Conservation (phyloP, 2,888 invertebrate species). For the Dichetophora obliterata region DNA sequence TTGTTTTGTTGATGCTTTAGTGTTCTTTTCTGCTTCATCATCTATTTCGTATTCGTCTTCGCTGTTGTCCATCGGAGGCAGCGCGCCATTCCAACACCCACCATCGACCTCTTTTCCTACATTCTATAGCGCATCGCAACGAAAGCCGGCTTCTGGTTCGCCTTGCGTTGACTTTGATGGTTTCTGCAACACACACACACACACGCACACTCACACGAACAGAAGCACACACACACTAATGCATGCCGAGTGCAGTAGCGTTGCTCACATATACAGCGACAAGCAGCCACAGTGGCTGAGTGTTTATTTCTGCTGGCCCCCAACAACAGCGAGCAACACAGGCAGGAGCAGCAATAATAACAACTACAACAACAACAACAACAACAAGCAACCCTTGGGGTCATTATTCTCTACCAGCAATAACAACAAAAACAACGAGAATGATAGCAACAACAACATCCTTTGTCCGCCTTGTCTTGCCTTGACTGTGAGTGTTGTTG, state of each 20-base stretch:
- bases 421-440: slow-evolving; percentile 29
- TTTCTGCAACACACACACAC: slow-evolving; percentile 28
- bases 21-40: too few relatives aligned
- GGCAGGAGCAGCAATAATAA: slow-evolving; percentile 21
- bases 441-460: background rate
- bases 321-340: slow-evolving; percentile 3
- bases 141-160: slow-evolving; percentile 15
- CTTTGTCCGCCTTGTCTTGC: background rate
- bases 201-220: background rate
- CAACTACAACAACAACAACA: slow-evolving; percentile 19
- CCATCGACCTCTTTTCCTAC: slow-evolving; percentile 19
- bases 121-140: background rate
- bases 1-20: too few relatives aligned
- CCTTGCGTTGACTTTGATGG: slow-evolving; percentile 43
- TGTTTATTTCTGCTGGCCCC: too few relatives aligned
- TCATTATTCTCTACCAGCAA: slow-evolving; percentile 26
- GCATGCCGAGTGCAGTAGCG: slow-evolving; percentile 35
- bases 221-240: background rate
- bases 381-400: slow-evolving; percentile 23
- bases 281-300: background rate
- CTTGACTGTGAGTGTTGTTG: slow-evolving; percentile 16
- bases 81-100: too few relatives aligned
- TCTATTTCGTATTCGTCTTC: too few relatives aligned
- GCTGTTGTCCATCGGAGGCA: too few relatives aligned
- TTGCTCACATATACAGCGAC: slow-evolving; percentile 1